phyloP scores from a whole-genome alignment of 2,113 vertebrate genomes.

The Hylia prasina region DNA sequence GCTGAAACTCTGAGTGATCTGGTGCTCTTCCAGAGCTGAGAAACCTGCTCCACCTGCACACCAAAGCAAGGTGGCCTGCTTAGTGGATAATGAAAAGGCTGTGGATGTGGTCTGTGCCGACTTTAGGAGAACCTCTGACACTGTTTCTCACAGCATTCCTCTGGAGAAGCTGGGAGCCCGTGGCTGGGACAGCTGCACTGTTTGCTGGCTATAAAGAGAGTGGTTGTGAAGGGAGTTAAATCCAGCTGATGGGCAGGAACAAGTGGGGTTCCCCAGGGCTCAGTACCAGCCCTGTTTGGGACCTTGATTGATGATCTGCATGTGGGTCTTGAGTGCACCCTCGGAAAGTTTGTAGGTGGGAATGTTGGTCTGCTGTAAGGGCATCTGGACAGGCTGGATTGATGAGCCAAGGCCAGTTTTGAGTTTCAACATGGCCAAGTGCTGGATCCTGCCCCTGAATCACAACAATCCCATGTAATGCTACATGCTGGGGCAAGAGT shows the following conservation, averaged over 20 bases:
- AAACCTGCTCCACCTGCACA: neutral
- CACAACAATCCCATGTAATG: neutral
- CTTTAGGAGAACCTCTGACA: neutral
- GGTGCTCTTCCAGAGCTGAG: neutral
- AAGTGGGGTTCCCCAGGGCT: neutral
- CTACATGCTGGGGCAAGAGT: neutral
- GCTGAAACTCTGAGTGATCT: neutral
- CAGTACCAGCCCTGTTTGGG: neutral
- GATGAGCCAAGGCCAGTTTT: rapidly evolving
- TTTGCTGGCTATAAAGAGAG: too few relatives aligned
- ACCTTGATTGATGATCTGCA: too few relatives aligned
- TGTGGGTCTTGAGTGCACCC: neutral
- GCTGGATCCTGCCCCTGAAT: neutral
- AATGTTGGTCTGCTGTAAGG: neutral
- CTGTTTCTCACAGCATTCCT: neutral
- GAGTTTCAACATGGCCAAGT: neutral
- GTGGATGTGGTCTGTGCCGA: rapidly evolving
- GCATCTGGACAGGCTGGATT: neutral
- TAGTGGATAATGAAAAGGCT: neutral
- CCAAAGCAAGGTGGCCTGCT: neutral
- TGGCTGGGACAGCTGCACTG: neutral
- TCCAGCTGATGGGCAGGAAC: neutral
- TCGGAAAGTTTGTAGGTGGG: neutral
- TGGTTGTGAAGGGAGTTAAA: too few relatives aligned
- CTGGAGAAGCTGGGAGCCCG: neutral